Evolutionary conservation across 2,888 invertebrate species (phyloP).

Genomic region (Ochropleura leucogaster): DNA sequence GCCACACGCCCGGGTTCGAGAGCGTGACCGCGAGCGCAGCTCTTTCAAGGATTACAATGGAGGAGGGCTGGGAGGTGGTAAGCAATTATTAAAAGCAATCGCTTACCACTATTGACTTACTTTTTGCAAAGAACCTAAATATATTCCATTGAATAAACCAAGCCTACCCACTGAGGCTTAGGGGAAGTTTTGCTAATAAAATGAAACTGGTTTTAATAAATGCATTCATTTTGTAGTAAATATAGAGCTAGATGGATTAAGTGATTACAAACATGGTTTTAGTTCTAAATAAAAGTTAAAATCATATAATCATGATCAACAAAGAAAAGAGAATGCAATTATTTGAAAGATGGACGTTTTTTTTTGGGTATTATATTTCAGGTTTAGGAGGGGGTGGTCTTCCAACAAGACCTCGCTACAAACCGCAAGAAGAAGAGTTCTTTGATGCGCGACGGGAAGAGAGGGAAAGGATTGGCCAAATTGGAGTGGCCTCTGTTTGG

Average conservation of each 20-base stretch:
- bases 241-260: not conserved
- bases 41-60: slow-evolving; percentile 73
- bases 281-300: not conserved
- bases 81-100: slow-evolving; percentile 5
- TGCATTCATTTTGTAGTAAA: not conserved
- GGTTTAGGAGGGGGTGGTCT: slow-evolving; percentile 74
- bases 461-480: slow-evolving; percentile 93
- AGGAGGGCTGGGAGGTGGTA: slow-evolving; percentile 81
- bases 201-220: not conserved
- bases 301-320: not conserved
- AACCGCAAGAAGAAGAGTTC: slow-evolving; percentile 91
- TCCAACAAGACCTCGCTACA: slow-evolving; percentile 74
- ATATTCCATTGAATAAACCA: not conserved
- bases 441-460: slow-evolving; percentile 93
- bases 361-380: slow-evolving; percentile 51
- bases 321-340: not conserved
- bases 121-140: not conserved
- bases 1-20: slow-evolving; percentile 44
- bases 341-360: not conserved
- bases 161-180: no score
- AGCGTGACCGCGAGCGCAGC: slow-evolving; percentile 72
- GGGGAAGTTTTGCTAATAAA: not conserved
- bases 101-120: not conserved
- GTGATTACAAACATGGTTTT: not conserved
- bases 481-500: slow-evolving; percentile 93